A percentile compares a stretch with the other conserved stretches of the same genome.
phyloP scores from a whole-genome alignment of 2,888 invertebrate species.

The Apotomis betuletana region DNA sequence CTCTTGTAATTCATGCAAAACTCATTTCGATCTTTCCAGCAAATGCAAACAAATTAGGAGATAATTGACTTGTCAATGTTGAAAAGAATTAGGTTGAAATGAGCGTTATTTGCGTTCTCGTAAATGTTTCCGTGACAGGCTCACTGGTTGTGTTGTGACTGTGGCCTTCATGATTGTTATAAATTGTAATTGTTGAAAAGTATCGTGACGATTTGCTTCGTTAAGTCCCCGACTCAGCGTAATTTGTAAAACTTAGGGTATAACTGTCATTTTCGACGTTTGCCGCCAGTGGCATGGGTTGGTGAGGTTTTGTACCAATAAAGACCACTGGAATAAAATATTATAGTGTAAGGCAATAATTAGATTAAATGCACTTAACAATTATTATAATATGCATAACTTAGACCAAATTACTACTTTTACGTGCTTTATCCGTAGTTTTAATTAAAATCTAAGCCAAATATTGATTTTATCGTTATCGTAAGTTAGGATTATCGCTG shows the following conservation, averaged over 20 bases:
- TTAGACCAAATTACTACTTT: conserved; percentile 82
- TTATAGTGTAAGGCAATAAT: conserved; percentile 79
- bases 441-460: conserved; percentile 83
- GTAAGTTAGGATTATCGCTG: conserved; percentile 68
- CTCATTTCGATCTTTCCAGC: not conserved
- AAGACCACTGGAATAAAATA: conserved; percentile 72
- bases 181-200: not conserved
- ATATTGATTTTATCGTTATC: conserved; percentile 80
- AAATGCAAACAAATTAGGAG: conserved; percentile 1
- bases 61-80: not conserved
- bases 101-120: not conserved
- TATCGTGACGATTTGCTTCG: conserved; percentile 12
- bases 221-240: not conserved
- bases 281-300: conserved; percentile 47
- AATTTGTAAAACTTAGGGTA: conserved; percentile 19
- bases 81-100: conserved; percentile 6
- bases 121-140: not conserved
- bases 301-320: conserved; percentile 46
- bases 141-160: conserved; percentile 22
- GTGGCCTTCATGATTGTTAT: not conserved
- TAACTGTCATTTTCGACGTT: conserved; percentile 19
- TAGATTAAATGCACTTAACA: conserved; percentile 80
- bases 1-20: conserved; percentile 26
- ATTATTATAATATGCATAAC: conserved; percentile 78
- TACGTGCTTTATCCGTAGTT: conserved; percentile 80